phyloP scores from a whole-genome alignment of 64 coral and sea anemone genomes.

The Stylophora pistillata region DNA sequence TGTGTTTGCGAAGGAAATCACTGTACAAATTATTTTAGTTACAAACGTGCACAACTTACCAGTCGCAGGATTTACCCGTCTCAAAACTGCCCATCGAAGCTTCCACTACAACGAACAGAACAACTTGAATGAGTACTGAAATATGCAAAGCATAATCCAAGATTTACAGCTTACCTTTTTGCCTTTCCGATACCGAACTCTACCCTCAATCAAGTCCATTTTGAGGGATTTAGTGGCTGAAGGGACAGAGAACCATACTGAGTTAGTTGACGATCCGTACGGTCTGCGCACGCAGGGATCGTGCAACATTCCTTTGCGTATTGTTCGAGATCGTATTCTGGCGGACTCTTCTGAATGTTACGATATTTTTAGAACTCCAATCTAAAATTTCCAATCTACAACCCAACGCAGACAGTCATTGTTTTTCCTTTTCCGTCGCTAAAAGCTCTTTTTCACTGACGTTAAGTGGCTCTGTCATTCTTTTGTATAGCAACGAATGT shows the following conservation, averaged over 20 bases:
- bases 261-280: not conserved
- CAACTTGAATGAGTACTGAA: not conserved
- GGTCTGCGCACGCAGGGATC: conserved; percentile 68
- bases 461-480: not conserved
- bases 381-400: not conserved
- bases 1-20: not conserved
- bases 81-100: conserved; percentile 81
- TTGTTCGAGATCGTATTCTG: not conserved
- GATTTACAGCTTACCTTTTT: conserved; percentile 73
- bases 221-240: conserved; percentile 6
- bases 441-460: not conserved
- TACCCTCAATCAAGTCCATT: conserved; percentile 87
- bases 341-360: not conserved
- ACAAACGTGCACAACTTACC: conserved; percentile 39
- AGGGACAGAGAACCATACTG: conserved; percentile 26
- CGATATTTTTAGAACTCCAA: conserved; percentile 1
- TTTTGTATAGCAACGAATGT: not conserved
- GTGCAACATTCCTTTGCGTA: conserved; percentile 60
- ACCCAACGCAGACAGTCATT: not conserved
- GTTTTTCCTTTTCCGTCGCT: not conserved
- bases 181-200: conserved; percentile 80
- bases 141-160: not conserved
- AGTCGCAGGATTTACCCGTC: conserved; percentile 79
- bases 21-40: not conserved
- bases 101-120: conserved; percentile 79